These are phyloP conservation scores for Hetaerina americana DNA, from an alignment of 1,140 invertebrate genomes.

Conservation along the genomic window DNA sequence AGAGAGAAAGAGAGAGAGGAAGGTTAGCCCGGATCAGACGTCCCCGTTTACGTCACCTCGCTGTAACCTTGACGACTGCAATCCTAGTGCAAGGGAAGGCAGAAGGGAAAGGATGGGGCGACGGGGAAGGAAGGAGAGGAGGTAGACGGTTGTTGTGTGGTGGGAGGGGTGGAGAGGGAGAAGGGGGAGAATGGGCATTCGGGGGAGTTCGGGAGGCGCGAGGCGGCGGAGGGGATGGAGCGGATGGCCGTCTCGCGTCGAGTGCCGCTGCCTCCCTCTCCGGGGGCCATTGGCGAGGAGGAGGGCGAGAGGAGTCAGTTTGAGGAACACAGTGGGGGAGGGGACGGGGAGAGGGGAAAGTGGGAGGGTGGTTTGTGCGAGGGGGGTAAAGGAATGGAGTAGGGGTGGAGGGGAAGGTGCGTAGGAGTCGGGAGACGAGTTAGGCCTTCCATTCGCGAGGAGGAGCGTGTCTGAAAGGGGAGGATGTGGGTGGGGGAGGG, in stretches of 20 bases:
- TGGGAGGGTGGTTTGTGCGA: neutral
- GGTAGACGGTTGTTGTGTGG: neutral
- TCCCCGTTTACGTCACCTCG: neutral
- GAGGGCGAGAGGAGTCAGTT: too few species aligned
- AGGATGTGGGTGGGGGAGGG: too few species aligned
- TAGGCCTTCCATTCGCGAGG: neutral
- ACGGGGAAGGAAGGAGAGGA: too few species aligned
- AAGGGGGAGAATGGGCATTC: neutral
- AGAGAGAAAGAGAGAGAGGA: neutral
- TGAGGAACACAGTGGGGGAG: too few species aligned
- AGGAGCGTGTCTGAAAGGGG: neutral
- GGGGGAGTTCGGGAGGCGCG: too few species aligned
- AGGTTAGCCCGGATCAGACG: neutral
- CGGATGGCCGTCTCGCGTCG: too few species aligned
- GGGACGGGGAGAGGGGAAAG: too few species aligned
- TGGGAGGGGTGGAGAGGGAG: neutral
- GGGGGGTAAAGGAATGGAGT: neutral
- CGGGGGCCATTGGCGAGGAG: too few species aligned
- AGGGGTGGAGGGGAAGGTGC: neutral
- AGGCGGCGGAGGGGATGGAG: too few species aligned
- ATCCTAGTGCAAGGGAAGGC: neutral
- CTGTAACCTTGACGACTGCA: neutral
- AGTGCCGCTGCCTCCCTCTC: too few species aligned
- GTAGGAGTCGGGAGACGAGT: neutral
- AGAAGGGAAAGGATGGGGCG: too few species aligned